Evolutionary conservation across 2,888 invertebrate genomes (phyloP), one percentile per base, ranked within the genome.

Genomic region (Phytoseiulus persimilis): DNA sequence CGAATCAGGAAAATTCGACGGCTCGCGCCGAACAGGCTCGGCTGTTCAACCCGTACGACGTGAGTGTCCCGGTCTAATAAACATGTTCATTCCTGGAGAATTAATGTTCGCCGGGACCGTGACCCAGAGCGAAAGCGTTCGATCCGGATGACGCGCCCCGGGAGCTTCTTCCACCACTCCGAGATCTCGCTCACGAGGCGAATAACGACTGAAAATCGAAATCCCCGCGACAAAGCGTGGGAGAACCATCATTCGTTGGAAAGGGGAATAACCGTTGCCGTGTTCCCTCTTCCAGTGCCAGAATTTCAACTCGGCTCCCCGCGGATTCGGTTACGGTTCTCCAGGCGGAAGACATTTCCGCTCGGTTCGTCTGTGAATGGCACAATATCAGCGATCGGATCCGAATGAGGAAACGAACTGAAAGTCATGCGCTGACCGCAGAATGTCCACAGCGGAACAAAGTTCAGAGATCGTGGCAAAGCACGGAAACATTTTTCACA

Each of bases 261-360:
- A 65, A 65, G 65, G 18, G 28, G 18, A 23, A 65, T 28, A 1
- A 65, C 14, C 65, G 65, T 65, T 65, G 23, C 18, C 14, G 28
- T 65, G 65, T 23, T 65, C 18, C 18, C 65, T 23, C 9, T 87
- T 31, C 33, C 87, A 87, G 87, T 18, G 87, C 87, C 87, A 87
- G 87, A 87, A 87, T 45, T 87, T 87, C 87, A 87, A 87, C 33
- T n/a, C 87, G 87, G 87, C 87, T n/a, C 87, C 87, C 45, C 87
- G 87, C 32, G 87, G 87, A 33, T 87, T 87, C 87, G 87, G 87
- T 39, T 87, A 39, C 33, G 87, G 87, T 45, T 33, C 31, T 33
- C 18, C 87, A 33, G 33, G 33, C n/a, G 39, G n/a, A 33, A 39
- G 39, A 32, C 32, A 87, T 32, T 87, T 87, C 23, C 87, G 87